These are phyloP conservation scores for Microplitis demolitor DNA, from an alignment of 1,140 invertebrate species.

Conservation along the genomic window DNA sequence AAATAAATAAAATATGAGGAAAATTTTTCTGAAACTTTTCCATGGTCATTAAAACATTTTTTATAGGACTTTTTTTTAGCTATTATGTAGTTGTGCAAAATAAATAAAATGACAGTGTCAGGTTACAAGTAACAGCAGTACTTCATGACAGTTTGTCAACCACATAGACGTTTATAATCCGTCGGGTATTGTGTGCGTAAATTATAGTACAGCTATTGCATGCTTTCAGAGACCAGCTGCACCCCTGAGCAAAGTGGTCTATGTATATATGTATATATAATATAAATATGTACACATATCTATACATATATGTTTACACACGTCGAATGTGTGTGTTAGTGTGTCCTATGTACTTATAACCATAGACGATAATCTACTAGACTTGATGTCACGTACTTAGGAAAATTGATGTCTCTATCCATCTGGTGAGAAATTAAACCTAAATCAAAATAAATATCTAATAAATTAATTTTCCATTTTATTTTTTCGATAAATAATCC, in stretches of 20 bases:
- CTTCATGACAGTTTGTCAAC: neutral
- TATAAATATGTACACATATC: no score
- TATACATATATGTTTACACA: no score
- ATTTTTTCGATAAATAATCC: no score
- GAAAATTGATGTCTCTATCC: neutral
- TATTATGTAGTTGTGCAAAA: neutral
- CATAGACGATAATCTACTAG: conserved; percentile 4
- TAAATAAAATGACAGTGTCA: conserved; percentile 14
- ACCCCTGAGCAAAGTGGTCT: neutral
- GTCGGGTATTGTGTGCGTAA: conserved; percentile 19
- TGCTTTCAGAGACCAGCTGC: conserved; percentile 13
- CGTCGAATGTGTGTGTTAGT: no score
- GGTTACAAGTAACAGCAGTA: neutral
- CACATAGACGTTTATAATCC: conserved; percentile 18
- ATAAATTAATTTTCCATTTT: no score
- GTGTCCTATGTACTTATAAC: conserved; percentile 4
- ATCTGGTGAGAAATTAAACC: neutral
- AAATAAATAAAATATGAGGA: no score
- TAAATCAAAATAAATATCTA: no score
- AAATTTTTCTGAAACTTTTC: no score
- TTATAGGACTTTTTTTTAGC: no score
- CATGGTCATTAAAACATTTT: no score
- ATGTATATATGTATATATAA: neutral
- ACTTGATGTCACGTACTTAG: neutral
- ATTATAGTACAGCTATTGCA: conserved; percentile 21